Conservation (phyloP, 2,113 vertebrate species). For the Nicator chloris region DNA sequence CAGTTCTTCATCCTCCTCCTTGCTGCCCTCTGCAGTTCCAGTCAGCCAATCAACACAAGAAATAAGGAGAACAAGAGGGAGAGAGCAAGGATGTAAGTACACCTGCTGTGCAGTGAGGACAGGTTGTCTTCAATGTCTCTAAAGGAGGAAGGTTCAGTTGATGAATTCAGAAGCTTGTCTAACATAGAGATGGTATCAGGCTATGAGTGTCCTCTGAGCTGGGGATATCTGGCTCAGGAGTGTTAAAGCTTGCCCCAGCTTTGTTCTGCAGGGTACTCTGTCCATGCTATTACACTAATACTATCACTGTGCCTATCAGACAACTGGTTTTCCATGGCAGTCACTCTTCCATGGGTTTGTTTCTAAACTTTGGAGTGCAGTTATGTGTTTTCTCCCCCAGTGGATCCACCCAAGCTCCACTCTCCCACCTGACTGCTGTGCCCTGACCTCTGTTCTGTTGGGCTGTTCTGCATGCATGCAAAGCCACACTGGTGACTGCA, state of each 20-base stretch:
- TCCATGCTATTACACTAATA: background rate
- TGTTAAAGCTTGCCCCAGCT: background rate
- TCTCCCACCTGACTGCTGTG: background rate
- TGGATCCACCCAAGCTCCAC: background rate
- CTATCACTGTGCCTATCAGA: background rate
- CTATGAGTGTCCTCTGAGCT: background rate
- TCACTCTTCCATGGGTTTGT: background rate
- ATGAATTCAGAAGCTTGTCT: background rate
- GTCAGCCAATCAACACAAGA: background rate
- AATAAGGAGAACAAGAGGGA: background rate
- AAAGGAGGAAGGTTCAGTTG: background rate
- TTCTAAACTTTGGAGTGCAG: slow-evolving; percentile 26
- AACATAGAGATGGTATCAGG: background rate
- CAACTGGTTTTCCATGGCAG: background rate
- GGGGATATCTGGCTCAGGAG: background rate
- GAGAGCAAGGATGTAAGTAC: background rate
- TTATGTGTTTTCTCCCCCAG: background rate
- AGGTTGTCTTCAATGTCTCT: background rate
- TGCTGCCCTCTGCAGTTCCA: background rate
- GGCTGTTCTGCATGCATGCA: background rate
- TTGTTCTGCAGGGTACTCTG: background rate
- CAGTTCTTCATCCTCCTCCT: background rate
- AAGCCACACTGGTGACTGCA: background rate
- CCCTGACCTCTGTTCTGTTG: background rate
- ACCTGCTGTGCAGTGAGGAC: background rate